Conservation (phyloP, 2,888 invertebrate species). For the Macaria notata region DNA sequence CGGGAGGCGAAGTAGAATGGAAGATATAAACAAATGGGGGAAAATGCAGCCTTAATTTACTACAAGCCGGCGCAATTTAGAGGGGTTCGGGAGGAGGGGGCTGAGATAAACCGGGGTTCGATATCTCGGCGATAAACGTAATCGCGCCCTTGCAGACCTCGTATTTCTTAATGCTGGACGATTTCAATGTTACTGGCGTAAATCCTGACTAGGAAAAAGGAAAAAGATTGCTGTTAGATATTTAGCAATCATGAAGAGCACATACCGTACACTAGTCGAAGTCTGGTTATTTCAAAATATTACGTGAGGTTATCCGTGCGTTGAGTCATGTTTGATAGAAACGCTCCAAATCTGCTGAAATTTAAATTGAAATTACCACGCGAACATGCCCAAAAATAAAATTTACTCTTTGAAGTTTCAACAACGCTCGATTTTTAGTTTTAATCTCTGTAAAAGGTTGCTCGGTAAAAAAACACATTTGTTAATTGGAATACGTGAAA, state of each 20-base stretch:
- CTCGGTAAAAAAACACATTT: neutral
- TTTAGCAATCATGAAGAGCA: too few species aligned
- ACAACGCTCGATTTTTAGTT: slow-evolving; percentile 7
- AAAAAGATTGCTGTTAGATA: too few species aligned
- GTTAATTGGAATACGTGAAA: slow-evolving; percentile 7
- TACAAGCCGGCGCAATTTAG: slow-evolving; percentile 20
- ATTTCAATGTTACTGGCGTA: neutral
- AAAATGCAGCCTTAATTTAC: slow-evolving; percentile 24
- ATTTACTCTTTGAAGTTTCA: slow-evolving; percentile 1
- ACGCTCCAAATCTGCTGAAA: neutral
- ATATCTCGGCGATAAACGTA: slow-evolving; percentile 8
- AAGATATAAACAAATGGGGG: slow-evolving; percentile 23
- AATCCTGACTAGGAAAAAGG: too few species aligned
- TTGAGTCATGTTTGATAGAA: too few species aligned
- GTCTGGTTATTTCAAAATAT: too few species aligned
- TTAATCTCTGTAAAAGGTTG: slow-evolving; percentile 8
- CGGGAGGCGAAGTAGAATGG: slow-evolving; percentile 16
- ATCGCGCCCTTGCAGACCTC: slow-evolving; percentile 4
- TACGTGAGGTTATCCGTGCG: too few species aligned
- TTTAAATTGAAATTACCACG: neutral
- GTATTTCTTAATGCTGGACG: slow-evolving; percentile 6
- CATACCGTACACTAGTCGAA: too few species aligned
- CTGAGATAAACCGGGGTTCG: slow-evolving; percentile 1
- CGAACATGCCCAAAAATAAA: neutral
- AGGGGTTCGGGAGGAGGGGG: neutral